Conservation (phyloP, 2,113 vertebrate species). For the Megaceryle maxima region DNA sequence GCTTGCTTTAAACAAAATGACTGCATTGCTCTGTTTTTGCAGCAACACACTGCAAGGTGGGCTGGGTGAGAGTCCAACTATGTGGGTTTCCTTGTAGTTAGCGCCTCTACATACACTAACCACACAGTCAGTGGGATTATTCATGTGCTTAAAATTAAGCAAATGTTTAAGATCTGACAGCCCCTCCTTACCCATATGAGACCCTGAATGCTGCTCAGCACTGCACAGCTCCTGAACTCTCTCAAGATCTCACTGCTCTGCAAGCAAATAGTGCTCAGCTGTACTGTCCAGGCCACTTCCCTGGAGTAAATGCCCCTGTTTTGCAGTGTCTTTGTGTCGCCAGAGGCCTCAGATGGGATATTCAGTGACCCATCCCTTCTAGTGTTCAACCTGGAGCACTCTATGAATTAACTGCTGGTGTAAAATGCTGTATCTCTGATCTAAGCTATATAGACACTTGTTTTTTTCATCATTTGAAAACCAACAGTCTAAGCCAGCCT, state of each 20-base stretch:
- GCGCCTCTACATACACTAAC: neutral
- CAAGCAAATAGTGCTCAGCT: neutral
- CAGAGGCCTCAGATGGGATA: neutral
- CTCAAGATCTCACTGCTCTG: neutral
- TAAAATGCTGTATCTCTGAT: neutral
- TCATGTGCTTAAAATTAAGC: neutral
- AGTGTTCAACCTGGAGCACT: neutral
- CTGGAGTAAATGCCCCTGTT: neutral
- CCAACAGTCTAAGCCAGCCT: neutral
- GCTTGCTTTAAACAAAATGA: neutral
- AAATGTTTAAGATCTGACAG: neutral
- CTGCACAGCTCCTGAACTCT: neutral
- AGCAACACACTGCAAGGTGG: neutral
- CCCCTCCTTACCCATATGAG: neutral
- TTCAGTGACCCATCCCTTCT: neutral
- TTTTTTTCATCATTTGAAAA: neutral
- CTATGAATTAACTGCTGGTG: neutral
- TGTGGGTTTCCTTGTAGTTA: neutral
- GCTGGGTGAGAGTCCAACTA: neutral
- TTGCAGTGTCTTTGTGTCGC: neutral
- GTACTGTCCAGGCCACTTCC: neutral
- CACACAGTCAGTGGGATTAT: neutral
- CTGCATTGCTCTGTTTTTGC: fast-evolving
- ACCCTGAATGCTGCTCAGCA: neutral
- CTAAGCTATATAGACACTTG: neutral